Base-by-base conservation (phyloP, 2,888 invertebrate genomes). In the Dimorphilus gyrociliatus region DNA sequence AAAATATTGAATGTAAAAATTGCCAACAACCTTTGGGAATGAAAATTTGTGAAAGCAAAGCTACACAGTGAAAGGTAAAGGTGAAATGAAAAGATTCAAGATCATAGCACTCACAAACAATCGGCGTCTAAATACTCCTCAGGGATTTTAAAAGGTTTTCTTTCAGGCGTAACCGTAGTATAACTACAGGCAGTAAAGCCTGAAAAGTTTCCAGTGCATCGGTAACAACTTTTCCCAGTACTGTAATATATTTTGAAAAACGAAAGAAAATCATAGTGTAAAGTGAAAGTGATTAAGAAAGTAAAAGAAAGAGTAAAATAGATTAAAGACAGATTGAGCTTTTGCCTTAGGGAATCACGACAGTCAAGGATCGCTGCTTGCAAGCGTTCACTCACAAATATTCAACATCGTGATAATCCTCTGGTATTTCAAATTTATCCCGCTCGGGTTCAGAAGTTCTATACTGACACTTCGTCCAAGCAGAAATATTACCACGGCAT, bases 111-210 rank as follows among this genome's bases (percentile, higher is more conserved):
- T 48, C 41, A 58, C 55, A 60, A 38, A 28, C 50, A 41, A 5
- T 43, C 51, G 2, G 55, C 58, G 23, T 70, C 66, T 42, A 72
- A 70, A 13, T 76, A 66, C 0, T 69, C 67, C 1, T 63, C 47
- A 0, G 85, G 78, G 12, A 90, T 60, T 43, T 64, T 67, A 55
- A 86, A 80, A 5, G 73, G 63, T 4, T 51, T 66, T 35, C 88
- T 69, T 38, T 73, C 67, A 0, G 92, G 92, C 24, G 74, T 72
- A 45, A 73, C 73, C 0, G 74, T 71, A 3, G 73, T 57, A 46
- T 74, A 70, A 32, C 72, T 69, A 59, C 94, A 94, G 60, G 80
- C 81, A 0, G 81, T 76, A 85, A 86, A 94, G 53, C 85, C 88
- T 8, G 75, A 76, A 19, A 81, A 47, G 53, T 76, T 67, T 17